Base-by-base conservation (phyloP, 2,797 vertebrate species). In the Oreortyx pictus region DNA sequence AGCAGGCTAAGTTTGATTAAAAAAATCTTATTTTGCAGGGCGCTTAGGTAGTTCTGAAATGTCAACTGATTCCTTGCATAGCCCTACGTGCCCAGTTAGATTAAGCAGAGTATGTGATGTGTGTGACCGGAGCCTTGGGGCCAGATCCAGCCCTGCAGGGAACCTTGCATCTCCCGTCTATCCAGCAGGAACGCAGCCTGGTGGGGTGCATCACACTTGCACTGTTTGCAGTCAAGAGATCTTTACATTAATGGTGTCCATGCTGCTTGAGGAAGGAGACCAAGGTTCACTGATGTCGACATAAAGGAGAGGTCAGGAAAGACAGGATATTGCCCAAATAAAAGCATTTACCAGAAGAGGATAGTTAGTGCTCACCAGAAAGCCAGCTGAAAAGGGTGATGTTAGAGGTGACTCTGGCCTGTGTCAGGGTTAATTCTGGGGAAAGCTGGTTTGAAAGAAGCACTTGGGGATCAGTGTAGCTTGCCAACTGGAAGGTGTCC, bases 141-240 rank as follows among this genome's bases (percentile, higher is more conserved):
- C 49, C 5, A 14, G 16, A 25, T 25, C 57, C 60, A 9, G 54
- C n/a, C 37, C 44, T 72, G 57, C 88, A 27, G 81, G 46, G 14
- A 23, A 76, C 76, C 87, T 66, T 66, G 66, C 9, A n/a, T 39
- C 5, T 7, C 54, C 35, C 35, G 16, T 9, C 6, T 16, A 0
- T 10, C 25, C 35, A 50, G 43, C 37, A 49, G 15, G 6, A 18
- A 11, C 0, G 14, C 11, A 7, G 8, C 49, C 67, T 27, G 41
- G 23, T 41, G 79, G 46, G 59, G 17, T 54, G 66, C 33, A 3
- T 2, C 4, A 17, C 22, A 14, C 59, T 77, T 71, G 43, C 8
- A 9, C 35, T 0, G 0, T 59, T 33, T 54, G 60, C 33, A 25
- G 27, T 46, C 50, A 25, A 49, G 56, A 47, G 17, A 3, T 5